Percentiles rank a stretch among this genome's conserved stretches.
phyloP scores from a whole-genome alignment of 2,888 invertebrate species.

The Epistrophe grossulariae region DNA sequence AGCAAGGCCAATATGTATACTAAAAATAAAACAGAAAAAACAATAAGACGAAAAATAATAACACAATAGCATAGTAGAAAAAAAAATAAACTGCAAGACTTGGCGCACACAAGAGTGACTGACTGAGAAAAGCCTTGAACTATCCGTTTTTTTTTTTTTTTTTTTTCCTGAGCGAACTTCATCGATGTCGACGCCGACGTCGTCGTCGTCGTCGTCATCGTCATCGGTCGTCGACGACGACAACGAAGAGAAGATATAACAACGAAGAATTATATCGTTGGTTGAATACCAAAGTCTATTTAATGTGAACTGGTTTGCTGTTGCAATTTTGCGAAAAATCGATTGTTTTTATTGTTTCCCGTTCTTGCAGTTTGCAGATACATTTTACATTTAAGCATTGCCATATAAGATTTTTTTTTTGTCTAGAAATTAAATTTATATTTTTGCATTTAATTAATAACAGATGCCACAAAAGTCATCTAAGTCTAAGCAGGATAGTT shows the following conservation, averaged over 20 bases:
- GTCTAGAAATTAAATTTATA: too few species aligned
- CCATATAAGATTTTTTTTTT: not conserved
- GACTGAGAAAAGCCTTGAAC: conserved; percentile 67
- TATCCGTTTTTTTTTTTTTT: conserved; percentile 35
- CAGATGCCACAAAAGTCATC: too few species aligned
- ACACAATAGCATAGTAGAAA: conserved; percentile 31
- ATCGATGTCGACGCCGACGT: conserved; percentile 1
- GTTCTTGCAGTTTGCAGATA: conserved; percentile 14
- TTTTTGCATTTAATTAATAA: too few species aligned
- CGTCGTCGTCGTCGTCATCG: not conserved
- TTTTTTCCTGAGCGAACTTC: conserved; percentile 4
- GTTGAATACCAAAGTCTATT: conserved; percentile 23
- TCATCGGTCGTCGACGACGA: not conserved
- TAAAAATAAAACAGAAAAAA: conserved; percentile 31
- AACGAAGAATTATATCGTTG: conserved; percentile 15
- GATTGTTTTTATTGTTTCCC: conserved; percentile 27
- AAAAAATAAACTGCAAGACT: conserved; percentile 23
- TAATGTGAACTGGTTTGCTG: conserved; percentile 55
- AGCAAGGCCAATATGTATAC: conserved; percentile 50
- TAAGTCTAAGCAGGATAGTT: too few species aligned
- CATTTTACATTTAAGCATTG: not conserved
- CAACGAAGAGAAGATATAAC: not conserved
- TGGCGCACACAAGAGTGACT: conserved; percentile 35
- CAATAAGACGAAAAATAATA: conserved; percentile 21
- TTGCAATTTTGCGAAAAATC: conserved; percentile 52